Conservation (phyloP, 2,888 invertebrate species). For the Pyrochroa serraticornis region DNA sequence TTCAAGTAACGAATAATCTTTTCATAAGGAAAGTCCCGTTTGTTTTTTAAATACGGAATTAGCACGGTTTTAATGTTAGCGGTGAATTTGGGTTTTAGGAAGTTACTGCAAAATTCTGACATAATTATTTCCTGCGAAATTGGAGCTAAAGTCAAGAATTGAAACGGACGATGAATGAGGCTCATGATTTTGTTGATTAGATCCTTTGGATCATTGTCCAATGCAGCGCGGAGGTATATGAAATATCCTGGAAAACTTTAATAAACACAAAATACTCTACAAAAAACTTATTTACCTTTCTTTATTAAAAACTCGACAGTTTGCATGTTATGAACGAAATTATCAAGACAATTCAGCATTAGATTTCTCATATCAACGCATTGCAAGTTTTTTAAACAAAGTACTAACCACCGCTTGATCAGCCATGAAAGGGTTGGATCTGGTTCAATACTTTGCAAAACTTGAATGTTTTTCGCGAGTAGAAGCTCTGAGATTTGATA, state of each 20-base stretch:
- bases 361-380: constrained; percentile 63
- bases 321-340: constrained; percentile 65
- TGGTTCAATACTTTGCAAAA: constrained; percentile 48
- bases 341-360: constrained; percentile 79
- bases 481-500: constrained; percentile 57
- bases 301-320: constrained; percentile 64
- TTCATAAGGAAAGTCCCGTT: constrained; percentile 59
- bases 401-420: constrained; percentile 50
- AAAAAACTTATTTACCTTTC: constrained; percentile 58
- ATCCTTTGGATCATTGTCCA: constrained; percentile 73
- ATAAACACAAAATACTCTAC: constrained; percentile 11
- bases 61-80: constrained; percentile 73
- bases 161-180: constrained; percentile 78
- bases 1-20: constrained; percentile 56
- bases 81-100: constrained; percentile 70
- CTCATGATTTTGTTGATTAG: constrained; percentile 69
- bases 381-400: constrained; percentile 49
- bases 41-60: constrained; percentile 69
- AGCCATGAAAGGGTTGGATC: constrained; percentile 59
- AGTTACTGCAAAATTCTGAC: constrained; percentile 67
- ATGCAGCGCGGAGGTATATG: constrained; percentile 69
- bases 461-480: constrained; percentile 54
- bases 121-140: constrained; percentile 61
- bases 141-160: constrained; percentile 60
- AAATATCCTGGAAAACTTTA: constrained; percentile 70